Evolutionary conservation across 1,140 invertebrate genomes (phyloP).

Genomic region (Bacillus rossius): DNA sequence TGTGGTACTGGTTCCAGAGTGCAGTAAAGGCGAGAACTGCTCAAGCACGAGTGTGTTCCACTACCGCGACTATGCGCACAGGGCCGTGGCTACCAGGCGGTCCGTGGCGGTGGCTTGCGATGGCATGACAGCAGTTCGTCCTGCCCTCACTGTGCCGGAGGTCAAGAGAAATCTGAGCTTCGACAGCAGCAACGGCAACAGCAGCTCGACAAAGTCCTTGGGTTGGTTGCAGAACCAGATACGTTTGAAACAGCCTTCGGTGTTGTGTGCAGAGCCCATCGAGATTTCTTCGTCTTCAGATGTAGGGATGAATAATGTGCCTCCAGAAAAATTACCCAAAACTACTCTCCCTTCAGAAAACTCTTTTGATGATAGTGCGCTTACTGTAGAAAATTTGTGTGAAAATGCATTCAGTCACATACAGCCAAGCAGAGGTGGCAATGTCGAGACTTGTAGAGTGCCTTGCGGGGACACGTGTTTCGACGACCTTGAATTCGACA

Average conservation of each 20-base stretch:
- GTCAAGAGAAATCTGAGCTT: too few species aligned
- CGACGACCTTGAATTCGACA: neutral
- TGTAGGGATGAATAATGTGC: too few species aligned
- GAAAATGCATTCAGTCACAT: too few species aligned
- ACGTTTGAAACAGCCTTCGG: slow-evolving; percentile 2
- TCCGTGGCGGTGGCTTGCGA: too few species aligned
- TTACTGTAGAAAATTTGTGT: too few species aligned
- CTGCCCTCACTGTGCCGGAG: too few species aligned
- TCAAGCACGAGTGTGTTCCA: slow-evolving; percentile 19
- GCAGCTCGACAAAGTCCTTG: neutral
- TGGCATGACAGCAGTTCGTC: too few species aligned
- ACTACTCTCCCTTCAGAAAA: neutral
- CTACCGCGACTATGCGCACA: slow-evolving; percentile 23
- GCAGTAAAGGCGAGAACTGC: slow-evolving; percentile 18
- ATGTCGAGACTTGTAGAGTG: neutral
- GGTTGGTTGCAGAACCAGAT: neutral
- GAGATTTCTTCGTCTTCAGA: neutral
- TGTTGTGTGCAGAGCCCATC: neutral
- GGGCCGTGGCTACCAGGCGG: slow-evolving; percentile 8
- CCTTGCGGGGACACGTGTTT: neutral
- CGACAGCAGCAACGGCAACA: slow-evolving; percentile 4
- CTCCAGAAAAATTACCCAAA: too few species aligned
- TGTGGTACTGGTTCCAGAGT: slow-evolving; percentile 18
- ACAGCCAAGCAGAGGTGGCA: neutral
- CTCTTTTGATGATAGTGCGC: neutral